Evolutionary conservation across 2,113 vertebrate genomes (phyloP), one percentile per base, ranked within the genome.

Genomic region (Nannospalax galili): DNA sequence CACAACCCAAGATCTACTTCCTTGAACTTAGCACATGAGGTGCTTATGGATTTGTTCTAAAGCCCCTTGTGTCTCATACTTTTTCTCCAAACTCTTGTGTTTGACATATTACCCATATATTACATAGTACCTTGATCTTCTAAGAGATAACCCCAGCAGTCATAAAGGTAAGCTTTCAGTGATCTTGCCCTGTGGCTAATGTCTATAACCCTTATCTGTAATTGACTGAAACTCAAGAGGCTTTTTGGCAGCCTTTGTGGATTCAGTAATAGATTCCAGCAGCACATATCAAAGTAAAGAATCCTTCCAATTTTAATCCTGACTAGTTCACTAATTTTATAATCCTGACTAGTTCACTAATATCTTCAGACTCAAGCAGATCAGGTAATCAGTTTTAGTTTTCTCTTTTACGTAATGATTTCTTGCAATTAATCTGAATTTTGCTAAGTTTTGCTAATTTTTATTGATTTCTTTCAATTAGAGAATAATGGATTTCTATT

Each of bases 381-480:
- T 56, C 3, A 52, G 22, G 56, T 64, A 65, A 67, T 69, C 16
- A 35, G 64, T 77, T 11, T 69, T 60, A 62, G 7, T 42, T 73
- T 91, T 35, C 11, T 26, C 16, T 72, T 88, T 64, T 90, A 64
- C 65, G 16, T 56, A 74, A 73, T 42, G 20, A 37, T 62, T 58
- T 32, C 16, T 5, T 80, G 16, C 17, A 84, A 48, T 65, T 84
- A 80, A 35, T 92, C 7, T 28, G 7, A 20, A 5, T n/a, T n/a
- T n/a, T n/a, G n/a, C n/a, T n/a, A n/a, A n/a, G n/a, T n/a, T n/a
- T n/a, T 40, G 2, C 2, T 79, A 2, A 60, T 58, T 69, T 88
- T 15, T 64, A 80, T 45, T 88, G 20, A 75, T 84, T 37, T 45
- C 22, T 85, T 91, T 85, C 72, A 77, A 67, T 81, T 84, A 67